Evolutionary conservation across 2,797 vertebrate species (phyloP).

Genomic region (Epinephelus awoara): DNA sequence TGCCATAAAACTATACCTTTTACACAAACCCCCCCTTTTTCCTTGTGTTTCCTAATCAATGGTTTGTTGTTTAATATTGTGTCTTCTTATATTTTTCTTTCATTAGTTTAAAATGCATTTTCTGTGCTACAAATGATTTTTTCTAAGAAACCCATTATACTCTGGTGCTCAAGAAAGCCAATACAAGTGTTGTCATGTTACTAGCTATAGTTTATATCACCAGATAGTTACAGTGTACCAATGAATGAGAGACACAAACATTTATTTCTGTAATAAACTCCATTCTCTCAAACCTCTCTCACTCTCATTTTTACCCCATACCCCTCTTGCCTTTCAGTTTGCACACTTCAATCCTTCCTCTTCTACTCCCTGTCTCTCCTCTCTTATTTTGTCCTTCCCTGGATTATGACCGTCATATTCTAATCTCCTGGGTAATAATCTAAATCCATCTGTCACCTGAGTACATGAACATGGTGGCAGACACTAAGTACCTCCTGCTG

Average conservation of each 20-base stretch:
- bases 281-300: constrained; percentile 1
- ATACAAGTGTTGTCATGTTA: neutral
- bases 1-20: neutral
- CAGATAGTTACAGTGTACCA: neutral
- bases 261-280: neutral
- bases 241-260: neutral
- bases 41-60: neutral
- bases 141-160: neutral
- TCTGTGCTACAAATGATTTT: neutral
- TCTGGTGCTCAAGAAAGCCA: neutral
- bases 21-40: neutral
- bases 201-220: neutral
- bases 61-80: neutral
- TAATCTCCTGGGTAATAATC: constrained; percentile 78
- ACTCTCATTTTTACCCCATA: constrained; percentile 12
- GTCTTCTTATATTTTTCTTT: neutral
- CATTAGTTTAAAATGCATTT: neutral
- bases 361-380: neutral
- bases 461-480: constrained; percentile 46
- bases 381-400: constrained; percentile 66
- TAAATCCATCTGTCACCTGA: constrained; percentile 78
- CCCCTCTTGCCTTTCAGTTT: constrained; percentile 20
- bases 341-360: constrained; percentile 23
- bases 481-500: constrained; percentile 41
- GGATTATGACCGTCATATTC: constrained; percentile 73